Evolutionary conservation across 2,888 invertebrate species (phyloP).

Genomic region (Blomia tropicalis): DNA sequence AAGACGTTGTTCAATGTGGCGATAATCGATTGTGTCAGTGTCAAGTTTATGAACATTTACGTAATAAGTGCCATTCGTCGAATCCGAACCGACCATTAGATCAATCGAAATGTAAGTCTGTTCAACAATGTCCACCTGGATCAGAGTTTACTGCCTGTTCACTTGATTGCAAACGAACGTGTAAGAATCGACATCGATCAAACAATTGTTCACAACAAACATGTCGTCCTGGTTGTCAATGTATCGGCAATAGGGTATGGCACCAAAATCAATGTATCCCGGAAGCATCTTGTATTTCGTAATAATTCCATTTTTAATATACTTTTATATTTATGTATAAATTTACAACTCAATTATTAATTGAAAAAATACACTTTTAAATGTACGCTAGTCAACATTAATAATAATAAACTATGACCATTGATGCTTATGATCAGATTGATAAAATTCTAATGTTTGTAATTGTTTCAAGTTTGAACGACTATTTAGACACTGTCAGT

Average conservation of each 20-base stretch:
- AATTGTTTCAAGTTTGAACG: no score
- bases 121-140: slow-evolving; percentile 9
- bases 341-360: no score
- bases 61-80: background rate
- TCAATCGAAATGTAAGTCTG: background rate
- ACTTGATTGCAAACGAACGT: background rate
- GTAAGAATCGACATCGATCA: background rate
- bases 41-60: background rate
- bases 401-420: no score
- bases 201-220: background rate
- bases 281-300: background rate
- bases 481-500: no score
- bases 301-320: no score
- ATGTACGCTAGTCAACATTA: no score
- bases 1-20: background rate
- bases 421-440: no score
- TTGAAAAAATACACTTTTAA: no score
- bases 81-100: background rate
- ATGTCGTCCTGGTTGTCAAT: slow-evolving; percentile 12
- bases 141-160: background rate
- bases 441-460: no score
- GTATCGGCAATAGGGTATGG: slow-evolving; percentile 9
- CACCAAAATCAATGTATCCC: slow-evolving; percentile 14
- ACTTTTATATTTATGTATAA: no score
- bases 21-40: background rate